Percentiles rank a stretch among this genome's conserved stretches.
Evolutionary conservation across 2,888 invertebrate species (phyloP).

Genomic region (Netelia melanura): DNA sequence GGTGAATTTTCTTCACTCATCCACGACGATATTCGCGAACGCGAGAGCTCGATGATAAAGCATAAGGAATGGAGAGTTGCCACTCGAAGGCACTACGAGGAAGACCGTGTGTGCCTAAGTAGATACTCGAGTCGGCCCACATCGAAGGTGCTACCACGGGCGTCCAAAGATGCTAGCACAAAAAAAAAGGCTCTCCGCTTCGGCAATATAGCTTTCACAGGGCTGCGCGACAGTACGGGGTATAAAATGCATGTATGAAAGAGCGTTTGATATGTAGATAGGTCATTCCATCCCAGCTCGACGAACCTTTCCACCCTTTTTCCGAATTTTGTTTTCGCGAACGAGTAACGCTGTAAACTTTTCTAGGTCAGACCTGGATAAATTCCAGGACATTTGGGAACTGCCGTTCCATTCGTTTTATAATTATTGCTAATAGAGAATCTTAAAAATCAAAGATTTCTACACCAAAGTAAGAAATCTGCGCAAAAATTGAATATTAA

Average conservation of each 20-base stretch:
- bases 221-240: not conserved
- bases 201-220: constrained; percentile 9
- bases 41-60: constrained; percentile 71
- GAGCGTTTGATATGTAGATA: constrained; percentile 11
- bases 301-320: not conserved
- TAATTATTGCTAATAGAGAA: too few relatives aligned
- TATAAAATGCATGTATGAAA: constrained; percentile 41
- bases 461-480: too few relatives aligned
- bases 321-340: not conserved
- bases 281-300: not conserved
- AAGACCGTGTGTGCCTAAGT: constrained; percentile 75
- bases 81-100: constrained; percentile 73
- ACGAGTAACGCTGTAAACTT: not conserved
- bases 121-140: constrained; percentile 73
- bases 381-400: too few relatives aligned
- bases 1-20: constrained; percentile 72
- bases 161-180: constrained; percentile 54
- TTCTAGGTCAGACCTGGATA: not conserved
- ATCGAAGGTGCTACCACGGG: constrained; percentile 41
- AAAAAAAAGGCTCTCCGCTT: constrained; percentile 35
- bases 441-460: too few relatives aligned
- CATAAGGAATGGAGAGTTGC: constrained; percentile 65
- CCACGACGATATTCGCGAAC: constrained; percentile 63
- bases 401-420: too few relatives aligned
- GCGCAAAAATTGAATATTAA: too few relatives aligned